Base-by-base conservation (phyloP, 2,113 vertebrate genomes). In the Tretioscincus oriximinensis region DNA sequence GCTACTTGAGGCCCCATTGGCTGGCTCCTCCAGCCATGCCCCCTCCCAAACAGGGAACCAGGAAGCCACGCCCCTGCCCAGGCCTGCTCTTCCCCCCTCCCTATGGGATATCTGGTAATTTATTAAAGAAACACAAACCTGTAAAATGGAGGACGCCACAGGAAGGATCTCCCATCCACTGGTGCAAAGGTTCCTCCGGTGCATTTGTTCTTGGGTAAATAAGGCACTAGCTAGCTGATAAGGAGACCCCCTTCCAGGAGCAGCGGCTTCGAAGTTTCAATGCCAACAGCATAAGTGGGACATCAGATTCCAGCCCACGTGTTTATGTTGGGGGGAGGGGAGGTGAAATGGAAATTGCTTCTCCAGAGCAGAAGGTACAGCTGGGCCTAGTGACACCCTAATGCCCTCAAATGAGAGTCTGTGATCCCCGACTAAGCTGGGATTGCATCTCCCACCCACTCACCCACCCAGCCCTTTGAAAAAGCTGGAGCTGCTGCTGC, bases 281-380 rank as follows among this genome's bases (percentile, higher is more conserved):
- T 64, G 90, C 93, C 94, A 95, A 94, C 93, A 92, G 93, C 90
- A 14, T 11, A 92, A 93, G 91, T 92, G 93, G 94, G 89, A 94
- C 87, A 78, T 83, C 83, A 89, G 87, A 95, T 95, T 93, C 94
- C 92, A 93, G 93, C 95, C 96, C 93, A 94, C 87, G 76, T 81
- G 2, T 51, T 60, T 29, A 3, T 9, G 9, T 2, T 31, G 26
- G 8, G 21, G n/a, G 11, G 47, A 22, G 47, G n/a, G 10, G 1
- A 28, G 18, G 14, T 4, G 5, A 58, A 60, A 28, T 61, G 49
- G 21, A 67, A 83, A 58, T 20, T 18, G 58, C 28, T 41, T 51
- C 11, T 12, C 26, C 31, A n/a, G 22, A 7, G 6, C 7, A 49
- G 65, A 60, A 58, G 20, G 20, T 28, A n/a, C 61, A 78, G 70